These are phyloP conservation scores for Mycetomoellerius zeteki DNA, from an alignment of 1,140 invertebrate genomes.

Conservation along the genomic window DNA sequence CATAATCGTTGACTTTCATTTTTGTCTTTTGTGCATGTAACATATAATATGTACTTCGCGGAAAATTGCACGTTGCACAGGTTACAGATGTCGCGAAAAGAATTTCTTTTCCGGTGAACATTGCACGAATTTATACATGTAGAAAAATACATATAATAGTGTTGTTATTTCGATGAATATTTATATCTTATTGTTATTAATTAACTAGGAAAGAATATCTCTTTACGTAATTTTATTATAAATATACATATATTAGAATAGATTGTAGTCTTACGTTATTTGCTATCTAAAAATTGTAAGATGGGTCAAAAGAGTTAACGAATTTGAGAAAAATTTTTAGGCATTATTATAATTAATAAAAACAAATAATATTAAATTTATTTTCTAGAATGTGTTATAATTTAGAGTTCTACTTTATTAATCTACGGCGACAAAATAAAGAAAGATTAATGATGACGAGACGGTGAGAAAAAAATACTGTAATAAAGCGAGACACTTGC, in stretches of 20 bases:
- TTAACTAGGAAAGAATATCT: background rate
- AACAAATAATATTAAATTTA: background rate
- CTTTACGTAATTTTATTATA: background rate
- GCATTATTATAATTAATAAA: background rate
- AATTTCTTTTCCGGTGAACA: background rate
- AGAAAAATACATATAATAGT: background rate
- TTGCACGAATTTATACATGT: background rate
- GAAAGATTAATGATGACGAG: too few species aligned
- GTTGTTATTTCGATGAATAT: background rate
- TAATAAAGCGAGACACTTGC: constrained; percentile 47
- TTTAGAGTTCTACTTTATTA: background rate
- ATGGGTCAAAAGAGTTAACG: background rate
- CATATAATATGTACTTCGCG: background rate
- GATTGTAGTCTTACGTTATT: background rate
- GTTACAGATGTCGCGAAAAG: constrained; percentile 14
- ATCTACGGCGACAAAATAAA: background rate
- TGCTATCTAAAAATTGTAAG: background rate
- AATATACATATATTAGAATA: background rate
- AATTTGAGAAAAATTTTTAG: background rate
- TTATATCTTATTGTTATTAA: background rate
- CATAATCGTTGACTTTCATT: background rate
- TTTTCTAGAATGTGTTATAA: background rate
- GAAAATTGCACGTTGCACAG: background rate
- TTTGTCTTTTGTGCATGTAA: background rate
- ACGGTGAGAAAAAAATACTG: background rate